Percentiles rank a stretch among this genome's conserved stretches.
Conservation (phyloP, 2,888 invertebrate species). For the Campoplex nolae region DNA sequence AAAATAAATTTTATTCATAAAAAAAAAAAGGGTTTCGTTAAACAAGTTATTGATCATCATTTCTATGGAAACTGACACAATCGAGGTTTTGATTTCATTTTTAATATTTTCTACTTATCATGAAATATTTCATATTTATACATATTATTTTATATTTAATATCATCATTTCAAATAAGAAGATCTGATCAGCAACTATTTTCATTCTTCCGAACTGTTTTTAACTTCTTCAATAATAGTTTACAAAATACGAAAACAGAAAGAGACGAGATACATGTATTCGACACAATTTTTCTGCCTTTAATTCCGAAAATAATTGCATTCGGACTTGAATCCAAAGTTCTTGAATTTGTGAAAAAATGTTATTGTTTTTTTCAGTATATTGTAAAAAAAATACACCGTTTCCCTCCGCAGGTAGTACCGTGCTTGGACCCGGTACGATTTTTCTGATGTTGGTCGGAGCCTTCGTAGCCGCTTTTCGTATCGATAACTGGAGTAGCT, state of each 20-base stretch:
- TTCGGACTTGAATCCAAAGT: no score
- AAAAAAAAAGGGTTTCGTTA: neutral
- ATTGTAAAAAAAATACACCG: no score
- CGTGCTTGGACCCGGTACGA: slow-evolving; percentile 92
- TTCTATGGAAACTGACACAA: neutral
- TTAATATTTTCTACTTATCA: no score
- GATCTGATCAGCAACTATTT: neutral
- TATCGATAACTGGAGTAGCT: slow-evolving; percentile 89
- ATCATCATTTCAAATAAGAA: no score
- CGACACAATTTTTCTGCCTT: neutral
- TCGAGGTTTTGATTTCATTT: neutral
- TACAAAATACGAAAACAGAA: neutral
- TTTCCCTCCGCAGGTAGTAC: slow-evolving; percentile 86
- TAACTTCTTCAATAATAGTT: neutral
- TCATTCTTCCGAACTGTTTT: neutral
- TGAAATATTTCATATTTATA: no score
- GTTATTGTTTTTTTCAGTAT: neutral
- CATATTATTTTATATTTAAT: no score
- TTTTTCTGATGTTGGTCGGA: slow-evolving; percentile 93
- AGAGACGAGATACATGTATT: neutral
- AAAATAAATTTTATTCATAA: neutral
- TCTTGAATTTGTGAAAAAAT: neutral
- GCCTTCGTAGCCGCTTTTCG: slow-evolving; percentile 92
- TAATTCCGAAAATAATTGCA: no score
- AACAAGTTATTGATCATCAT: neutral